Evolutionary conservation across 2,797 vertebrate species (phyloP), one percentile per base, ranked within the genome.

Genomic region (Cuniculus paca): DNA sequence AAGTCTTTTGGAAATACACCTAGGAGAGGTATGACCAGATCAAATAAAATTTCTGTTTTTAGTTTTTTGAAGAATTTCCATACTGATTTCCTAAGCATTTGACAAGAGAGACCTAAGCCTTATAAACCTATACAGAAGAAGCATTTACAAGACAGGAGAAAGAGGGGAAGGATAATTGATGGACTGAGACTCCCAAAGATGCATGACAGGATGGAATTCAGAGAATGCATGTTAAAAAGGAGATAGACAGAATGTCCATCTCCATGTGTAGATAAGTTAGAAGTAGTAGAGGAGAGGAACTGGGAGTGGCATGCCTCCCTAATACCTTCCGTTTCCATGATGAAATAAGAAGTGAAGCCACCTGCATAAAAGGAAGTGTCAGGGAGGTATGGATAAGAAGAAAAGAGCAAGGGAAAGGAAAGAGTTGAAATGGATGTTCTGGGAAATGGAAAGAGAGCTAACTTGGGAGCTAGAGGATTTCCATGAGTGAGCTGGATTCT

Each of bases 91-190:
- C 72, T 45, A 45, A 45, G 26, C 72, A 45, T 16, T 28, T 80
- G 14, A 48, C 48, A 50, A n/a, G 68, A 58, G 81, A 81, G 39
- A 93, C 12, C 28, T 78, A 61, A 91, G 12, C 10, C 19, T 74
- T 88, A 61, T 75, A 52, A 90, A 61, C 22, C 45, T 86, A n/a
- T 36, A 50, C 56, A 81, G 72, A 91, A 36, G 52, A 52, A 80
- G 26, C 82, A 26, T 75, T 86, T 82, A 90, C 31, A 96, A 58
- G 52, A 77, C 28, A 63, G 52, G 78, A 93, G 45, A 82, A 68
- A 61, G 48, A 56, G 9, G 13, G 77, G 58, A 39, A 70, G n/a
- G 1, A 9, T 50, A 70, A 36, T 56, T 36, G 20, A 14, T 78
- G 36, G 24, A 65, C 54, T 92, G 78, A 77, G 72, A 1, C 19